These are phyloP conservation scores for Saccopteryx leptura DNA, from an alignment of 2,113 vertebrate genomes.

Conservation along the genomic window DNA sequence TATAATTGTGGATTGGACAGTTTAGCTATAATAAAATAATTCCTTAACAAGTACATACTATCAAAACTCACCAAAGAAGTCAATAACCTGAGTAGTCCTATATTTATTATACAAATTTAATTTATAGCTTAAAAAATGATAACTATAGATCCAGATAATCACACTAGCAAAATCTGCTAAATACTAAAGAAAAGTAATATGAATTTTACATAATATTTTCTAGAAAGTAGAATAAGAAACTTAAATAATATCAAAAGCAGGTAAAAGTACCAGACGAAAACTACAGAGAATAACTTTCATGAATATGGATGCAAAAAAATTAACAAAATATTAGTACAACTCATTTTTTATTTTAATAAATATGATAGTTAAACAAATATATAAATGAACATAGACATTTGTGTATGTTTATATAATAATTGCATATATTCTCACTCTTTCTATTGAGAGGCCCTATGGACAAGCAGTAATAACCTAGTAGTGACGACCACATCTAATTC, in stretches of 20 bases:
- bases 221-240: background rate
- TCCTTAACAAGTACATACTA: background rate
- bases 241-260: background rate
- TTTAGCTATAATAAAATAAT: background rate
- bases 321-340: background rate
- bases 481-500: background rate
- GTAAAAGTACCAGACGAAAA: background rate
- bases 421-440: background rate
- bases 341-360: background rate
- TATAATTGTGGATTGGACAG: background rate
- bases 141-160: background rate
- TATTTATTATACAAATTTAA: background rate
- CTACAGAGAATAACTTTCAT: background rate
- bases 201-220: background rate
- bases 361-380: background rate
- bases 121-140: background rate
- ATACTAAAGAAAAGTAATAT: background rate
- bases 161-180: background rate
- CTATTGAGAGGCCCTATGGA: background rate
- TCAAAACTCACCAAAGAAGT: background rate
- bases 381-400: background rate
- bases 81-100: background rate
- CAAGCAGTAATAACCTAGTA: background rate
- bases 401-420: background rate
- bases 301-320: background rate